phyloP scores from a whole-genome alignment of 2,888 invertebrate genomes.

The Syrista parreyssii region DNA sequence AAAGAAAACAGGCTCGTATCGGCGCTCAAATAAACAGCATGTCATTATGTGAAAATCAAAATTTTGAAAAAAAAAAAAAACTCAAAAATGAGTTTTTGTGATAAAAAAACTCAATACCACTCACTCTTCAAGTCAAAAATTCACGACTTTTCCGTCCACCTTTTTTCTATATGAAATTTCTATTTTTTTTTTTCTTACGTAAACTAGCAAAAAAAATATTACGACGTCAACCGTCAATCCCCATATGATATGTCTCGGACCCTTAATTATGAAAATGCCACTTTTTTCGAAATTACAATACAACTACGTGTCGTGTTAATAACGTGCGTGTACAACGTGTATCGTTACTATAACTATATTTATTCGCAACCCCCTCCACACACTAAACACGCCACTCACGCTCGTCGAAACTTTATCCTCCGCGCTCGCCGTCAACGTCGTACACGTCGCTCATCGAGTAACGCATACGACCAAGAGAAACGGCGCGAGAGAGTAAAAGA shows the following conservation, averaged over 20 bases:
- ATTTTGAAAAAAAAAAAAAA: neutral
- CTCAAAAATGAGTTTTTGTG: too few species aligned
- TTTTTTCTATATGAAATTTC: too few species aligned
- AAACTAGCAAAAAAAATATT: neutral
- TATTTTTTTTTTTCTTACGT: neutral
- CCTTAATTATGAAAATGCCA: neutral
- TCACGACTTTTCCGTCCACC: too few species aligned
- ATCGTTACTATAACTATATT: neutral
- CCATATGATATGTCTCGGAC: neutral
- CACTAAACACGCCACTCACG: neutral
- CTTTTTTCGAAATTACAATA: neutral
- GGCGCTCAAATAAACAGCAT: neutral
- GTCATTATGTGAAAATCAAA: neutral
- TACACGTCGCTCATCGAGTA: neutral
- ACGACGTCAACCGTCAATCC: neutral
- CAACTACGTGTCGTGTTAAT: neutral
- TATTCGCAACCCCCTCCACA: neutral
- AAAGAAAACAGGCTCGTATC: neutral
- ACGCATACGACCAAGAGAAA: neutral
- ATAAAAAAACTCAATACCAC: too few species aligned
- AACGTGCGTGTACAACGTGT: neutral
- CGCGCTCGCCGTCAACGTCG: neutral
- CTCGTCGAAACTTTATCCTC: neutral
- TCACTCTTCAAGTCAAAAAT: too few species aligned
- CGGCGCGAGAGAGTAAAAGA: neutral